phyloP scores from a whole-genome alignment of 2,888 invertebrate species.

The Brenthis hecate region DNA sequence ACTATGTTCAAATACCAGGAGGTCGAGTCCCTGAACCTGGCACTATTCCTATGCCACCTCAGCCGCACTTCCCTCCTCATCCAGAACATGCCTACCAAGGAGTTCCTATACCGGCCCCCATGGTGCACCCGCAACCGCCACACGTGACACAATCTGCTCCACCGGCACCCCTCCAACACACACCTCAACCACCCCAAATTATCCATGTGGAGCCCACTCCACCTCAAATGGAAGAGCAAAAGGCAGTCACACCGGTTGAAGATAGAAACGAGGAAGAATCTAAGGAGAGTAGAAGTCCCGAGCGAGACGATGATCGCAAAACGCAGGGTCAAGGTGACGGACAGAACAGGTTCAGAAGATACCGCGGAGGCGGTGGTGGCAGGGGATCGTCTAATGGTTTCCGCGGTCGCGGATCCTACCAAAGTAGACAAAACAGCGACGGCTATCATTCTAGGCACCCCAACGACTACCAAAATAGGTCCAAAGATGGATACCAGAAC shows the following conservation, averaged over 20 bases:
- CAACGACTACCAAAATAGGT: conserved; percentile 60
- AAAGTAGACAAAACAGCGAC: conserved; percentile 59
- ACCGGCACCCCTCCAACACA: conserved; percentile 45
- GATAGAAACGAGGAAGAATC: conserved; percentile 60
- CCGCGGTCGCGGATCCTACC: conserved; percentile 67
- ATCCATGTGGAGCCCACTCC: conserved; percentile 42
- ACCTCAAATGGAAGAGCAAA: conserved; percentile 46
- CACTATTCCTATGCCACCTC: conserved; percentile 81
- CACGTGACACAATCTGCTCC: conserved; percentile 39
- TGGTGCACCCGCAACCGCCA: conserved; percentile 47
- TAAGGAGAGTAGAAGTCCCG: conserved; percentile 66
- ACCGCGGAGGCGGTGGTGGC: conserved; percentile 53
- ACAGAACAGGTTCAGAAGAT: conserved; percentile 65
- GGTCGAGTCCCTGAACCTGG: conserved; percentile 78
- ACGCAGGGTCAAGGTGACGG: conserved; percentile 73
- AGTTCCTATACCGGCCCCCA: conserved; percentile 51
- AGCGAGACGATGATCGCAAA: conserved; percentile 63
- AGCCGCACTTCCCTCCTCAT: conserved; percentile 78
- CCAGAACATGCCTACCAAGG: conserved; percentile 80
- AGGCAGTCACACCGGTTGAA: conserved; percentile 50
- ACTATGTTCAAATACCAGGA: conserved; percentile 81
- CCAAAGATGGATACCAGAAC: conserved; percentile 63
- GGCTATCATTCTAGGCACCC: conserved; percentile 61
- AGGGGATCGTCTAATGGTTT: conserved; percentile 73
- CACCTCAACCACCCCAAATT: conserved; percentile 44